A percentile compares a stretch with the other conserved stretches of the same genome.
Conservation (phyloP, 2,113 vertebrate species). For the Megaptera novaeangliae region DNA sequence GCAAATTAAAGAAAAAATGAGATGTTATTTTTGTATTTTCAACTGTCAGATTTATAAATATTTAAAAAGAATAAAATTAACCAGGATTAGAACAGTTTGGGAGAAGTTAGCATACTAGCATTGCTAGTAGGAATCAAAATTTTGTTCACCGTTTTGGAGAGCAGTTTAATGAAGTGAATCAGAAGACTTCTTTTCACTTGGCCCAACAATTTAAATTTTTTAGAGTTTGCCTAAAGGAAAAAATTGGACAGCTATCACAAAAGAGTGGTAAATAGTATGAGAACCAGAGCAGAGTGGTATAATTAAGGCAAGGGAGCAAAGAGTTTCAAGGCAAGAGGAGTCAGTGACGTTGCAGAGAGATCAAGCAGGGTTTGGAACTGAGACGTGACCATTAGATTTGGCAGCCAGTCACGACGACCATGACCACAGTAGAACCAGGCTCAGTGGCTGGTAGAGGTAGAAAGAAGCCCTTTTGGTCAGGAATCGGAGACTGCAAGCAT, state of each 20-base stretch:
- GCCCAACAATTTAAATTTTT: not conserved
- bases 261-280: not conserved
- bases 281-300: not conserved
- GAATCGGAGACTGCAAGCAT: not conserved
- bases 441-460: not conserved
- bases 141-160: not conserved
- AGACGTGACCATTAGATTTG: not conserved
- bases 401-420: not conserved
- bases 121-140: not conserved
- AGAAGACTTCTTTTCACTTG: not conserved
- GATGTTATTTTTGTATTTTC: not conserved
- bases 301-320: not conserved
- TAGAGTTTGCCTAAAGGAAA: not conserved
- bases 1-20: not conserved
- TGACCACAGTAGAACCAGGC: not conserved
- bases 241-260: not conserved
- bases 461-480: not conserved
- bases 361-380: not conserved
- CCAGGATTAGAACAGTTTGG: not conserved
- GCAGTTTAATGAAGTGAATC: not conserved
- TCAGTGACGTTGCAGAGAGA: not conserved
- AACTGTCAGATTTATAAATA: not conserved
- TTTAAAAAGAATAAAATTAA: not conserved
- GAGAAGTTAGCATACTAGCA: not conserved
- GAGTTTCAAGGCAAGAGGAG: not conserved